phyloP scores from a whole-genome alignment of 2,113 vertebrate species.

The Eonycteris spelaea region DNA sequence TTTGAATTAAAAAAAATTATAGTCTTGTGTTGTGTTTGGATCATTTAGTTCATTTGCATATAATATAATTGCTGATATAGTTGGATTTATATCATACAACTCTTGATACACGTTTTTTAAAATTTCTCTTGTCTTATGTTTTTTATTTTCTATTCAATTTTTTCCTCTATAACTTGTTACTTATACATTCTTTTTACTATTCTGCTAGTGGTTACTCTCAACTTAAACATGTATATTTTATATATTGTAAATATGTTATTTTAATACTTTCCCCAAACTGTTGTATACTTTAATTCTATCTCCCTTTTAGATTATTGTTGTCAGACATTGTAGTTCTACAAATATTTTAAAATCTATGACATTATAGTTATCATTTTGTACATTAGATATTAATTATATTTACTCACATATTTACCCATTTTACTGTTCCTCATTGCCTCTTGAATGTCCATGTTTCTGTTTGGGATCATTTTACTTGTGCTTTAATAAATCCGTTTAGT shows the following conservation, averaged over 20 bases:
- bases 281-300: neutral
- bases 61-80: neutral
- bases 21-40: neutral
- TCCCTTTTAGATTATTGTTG: neutral
- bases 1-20: neutral
- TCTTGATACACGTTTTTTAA: neutral
- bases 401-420: neutral
- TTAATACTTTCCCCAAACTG: neutral
- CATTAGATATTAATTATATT: neutral
- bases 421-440: neutral
- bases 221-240: neutral
- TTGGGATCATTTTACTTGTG: neutral
- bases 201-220: neutral
- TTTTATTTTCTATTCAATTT: conserved; percentile 1
- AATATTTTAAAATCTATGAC: neutral
- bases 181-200: neutral
- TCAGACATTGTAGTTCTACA: neutral
- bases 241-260: neutral
- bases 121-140: neutral
- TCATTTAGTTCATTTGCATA: neutral
- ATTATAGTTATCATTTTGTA: neutral
- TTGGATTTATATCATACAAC: neutral
- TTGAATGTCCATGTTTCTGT: neutral
- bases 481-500: neutral
- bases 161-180: neutral